Evolutionary conservation across 2,113 vertebrate species (phyloP).

Genomic region (Camelus bactrianus): DNA sequence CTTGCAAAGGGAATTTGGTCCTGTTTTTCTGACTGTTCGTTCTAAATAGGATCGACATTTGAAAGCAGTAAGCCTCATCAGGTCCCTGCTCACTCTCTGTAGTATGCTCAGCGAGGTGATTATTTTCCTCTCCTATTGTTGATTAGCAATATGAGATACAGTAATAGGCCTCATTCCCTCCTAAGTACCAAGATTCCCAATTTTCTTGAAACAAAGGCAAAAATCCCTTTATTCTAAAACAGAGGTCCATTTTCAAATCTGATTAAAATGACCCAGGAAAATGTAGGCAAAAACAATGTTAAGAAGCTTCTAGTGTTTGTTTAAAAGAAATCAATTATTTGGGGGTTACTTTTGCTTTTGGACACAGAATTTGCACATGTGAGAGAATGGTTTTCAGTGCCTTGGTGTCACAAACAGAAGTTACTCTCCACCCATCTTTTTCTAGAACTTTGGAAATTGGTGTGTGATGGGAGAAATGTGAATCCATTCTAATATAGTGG

Average conservation of each 20-base stretch:
- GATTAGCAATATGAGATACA: slow-evolving; percentile 56
- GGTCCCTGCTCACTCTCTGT: not conserved
- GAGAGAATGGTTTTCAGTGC: not conserved
- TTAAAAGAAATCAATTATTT: slow-evolving; percentile 44
- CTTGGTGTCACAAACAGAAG: not conserved
- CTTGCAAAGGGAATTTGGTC: slow-evolving; percentile 15
- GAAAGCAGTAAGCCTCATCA: slow-evolving; percentile 56
- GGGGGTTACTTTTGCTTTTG: slow-evolving; percentile 12
- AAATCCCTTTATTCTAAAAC: slow-evolving; percentile 52
- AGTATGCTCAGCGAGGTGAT: not conserved
- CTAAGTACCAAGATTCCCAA: slow-evolving; percentile 24
- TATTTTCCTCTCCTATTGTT: slow-evolving; percentile 40
- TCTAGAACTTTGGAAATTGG: not conserved
- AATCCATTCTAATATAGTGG: not conserved
- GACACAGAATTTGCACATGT: not conserved
- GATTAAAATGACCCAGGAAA: slow-evolving; percentile 55
- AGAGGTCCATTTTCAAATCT: slow-evolving; percentile 23
- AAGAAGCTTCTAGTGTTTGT: not conserved
- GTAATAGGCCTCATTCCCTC: slow-evolving; percentile 48
- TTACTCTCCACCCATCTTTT: not conserved
- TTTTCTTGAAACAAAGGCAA: slow-evolving; percentile 41
- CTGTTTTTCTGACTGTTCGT: slow-evolving; percentile 41
- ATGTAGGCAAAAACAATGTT: not conserved
- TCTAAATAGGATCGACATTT: slow-evolving; percentile 56
- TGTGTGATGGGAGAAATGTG: not conserved